Base-by-base conservation (phyloP, 2,113 vertebrate species). In the Tenrec ecaudatus region DNA sequence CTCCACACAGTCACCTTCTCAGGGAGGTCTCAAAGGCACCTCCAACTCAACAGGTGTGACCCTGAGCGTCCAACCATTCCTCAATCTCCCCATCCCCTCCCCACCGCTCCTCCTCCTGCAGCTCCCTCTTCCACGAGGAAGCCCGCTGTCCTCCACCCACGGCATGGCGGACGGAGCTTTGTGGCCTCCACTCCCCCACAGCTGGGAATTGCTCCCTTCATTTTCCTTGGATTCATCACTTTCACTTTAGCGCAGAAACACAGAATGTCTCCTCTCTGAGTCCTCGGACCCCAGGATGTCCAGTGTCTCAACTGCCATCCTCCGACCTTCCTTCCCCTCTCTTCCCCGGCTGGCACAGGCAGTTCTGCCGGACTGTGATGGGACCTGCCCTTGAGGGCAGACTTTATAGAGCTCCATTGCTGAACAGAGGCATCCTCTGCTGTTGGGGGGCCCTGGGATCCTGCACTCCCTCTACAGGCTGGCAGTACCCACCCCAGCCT, bases 381-480 rank as follows among this genome's bases (percentile, higher is more conserved):
- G 0, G 0, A 23, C 47, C 84, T 78, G n/a, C 66, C 25, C 53
- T 68, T 43, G 27, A 10, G 5, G 17, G 76, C 0, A n/a, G 0
- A 0, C 36, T 33, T 0, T 43, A 8, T 1, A 4, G 1, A 7
- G 31, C 27, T 33, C 10, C 38, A 2, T 1, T 38, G 6, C 0
- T 0, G 16, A 62, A 20, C 47, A n/a, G 0, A 10, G 76, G 62
- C 23, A 25, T 23, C 19, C 43, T 91, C 71, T 1, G 47, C 8
- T 12, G 1, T 29, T 29, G 60, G 5, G 16, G 23, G 36, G 1
- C 22, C 29, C 29, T n/a, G 53, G 3, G 22, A 4, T 82, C 38
- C 27, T 0, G 3, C 19, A 19, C 29, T 33, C 36, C 29, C 29
- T 60, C 68, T 68, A 22, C 22, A 76, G 27, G 36, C 53, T 43